These are phyloP conservation scores for Drosophila recens DNA, from an alignment of 2,888 invertebrate genomes.

Conservation along the genomic window DNA sequence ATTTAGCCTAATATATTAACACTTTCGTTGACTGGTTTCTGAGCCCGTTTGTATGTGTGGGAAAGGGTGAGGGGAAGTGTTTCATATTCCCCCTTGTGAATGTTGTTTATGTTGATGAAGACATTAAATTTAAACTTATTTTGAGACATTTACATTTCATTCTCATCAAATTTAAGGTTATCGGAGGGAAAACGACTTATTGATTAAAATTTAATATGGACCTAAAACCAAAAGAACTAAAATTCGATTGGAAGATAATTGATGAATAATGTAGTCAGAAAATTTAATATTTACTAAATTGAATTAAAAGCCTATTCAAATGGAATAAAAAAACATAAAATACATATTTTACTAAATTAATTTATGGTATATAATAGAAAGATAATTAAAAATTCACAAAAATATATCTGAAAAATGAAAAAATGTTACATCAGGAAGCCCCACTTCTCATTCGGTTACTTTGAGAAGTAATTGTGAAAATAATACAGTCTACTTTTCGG, in stretches of 20 bases:
- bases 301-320: no score
- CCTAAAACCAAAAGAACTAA: not conserved
- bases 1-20: constrained; percentile 75
- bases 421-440: no score
- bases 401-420: no score
- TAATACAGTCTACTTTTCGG: no score
- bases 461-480: no score
- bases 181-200: constrained; percentile 16
- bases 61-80: not conserved
- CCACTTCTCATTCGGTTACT: no score
- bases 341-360: no score
- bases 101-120: constrained; percentile 48
- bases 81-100: constrained; percentile 1
- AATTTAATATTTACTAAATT: no score
- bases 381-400: no score
- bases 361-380: no score
- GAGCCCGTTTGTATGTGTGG: not conserved
- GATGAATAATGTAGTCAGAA: no score
- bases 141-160: constrained; percentile 38
- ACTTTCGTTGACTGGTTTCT: constrained; percentile 61
- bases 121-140: constrained; percentile 58
- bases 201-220: not conserved
- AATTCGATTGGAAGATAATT: not conserved
- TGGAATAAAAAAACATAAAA: no score
- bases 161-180: constrained; percentile 24